phyloP scores from a whole-genome alignment of 1,140 invertebrate species.

The Oreohelix idahoensis region DNA sequence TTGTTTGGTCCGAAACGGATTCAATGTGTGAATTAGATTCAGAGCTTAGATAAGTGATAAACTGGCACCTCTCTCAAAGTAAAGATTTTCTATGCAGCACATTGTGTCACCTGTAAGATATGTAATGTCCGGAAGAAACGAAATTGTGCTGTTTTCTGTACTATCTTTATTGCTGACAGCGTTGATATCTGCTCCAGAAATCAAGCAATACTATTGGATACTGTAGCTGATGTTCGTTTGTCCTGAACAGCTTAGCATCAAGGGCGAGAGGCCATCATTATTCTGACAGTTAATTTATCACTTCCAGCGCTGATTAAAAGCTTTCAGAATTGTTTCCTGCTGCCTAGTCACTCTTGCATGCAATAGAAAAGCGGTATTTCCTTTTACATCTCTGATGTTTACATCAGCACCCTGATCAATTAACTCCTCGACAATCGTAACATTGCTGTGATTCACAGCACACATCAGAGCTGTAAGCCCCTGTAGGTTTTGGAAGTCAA shows the following conservation, averaged over 20 bases:
- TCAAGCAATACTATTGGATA: background rate
- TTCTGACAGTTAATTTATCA: constrained; percentile 12
- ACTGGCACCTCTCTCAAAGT: background rate
- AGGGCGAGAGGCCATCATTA: background rate
- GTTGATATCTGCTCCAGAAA: too few species aligned
- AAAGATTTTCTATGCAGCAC: background rate
- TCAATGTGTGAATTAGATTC: too few species aligned
- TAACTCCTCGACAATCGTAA: background rate
- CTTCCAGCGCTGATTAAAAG: background rate
- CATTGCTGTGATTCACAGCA: background rate
- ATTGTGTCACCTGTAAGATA: background rate
- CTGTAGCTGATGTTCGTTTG: background rate
- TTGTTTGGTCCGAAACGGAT: too few species aligned
- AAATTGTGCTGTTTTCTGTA: background rate
- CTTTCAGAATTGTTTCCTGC: background rate
- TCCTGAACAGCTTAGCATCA: background rate
- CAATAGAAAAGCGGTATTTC: constrained; percentile 14
- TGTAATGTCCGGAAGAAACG: background rate
- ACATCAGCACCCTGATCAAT: background rate
- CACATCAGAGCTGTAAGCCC: background rate
- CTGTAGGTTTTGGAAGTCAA: background rate
- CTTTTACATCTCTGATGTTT: background rate
- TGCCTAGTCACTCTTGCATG: background rate
- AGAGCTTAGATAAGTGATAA: background rate
- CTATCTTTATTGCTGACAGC: background rate